These are phyloP conservation scores for Brachyptera risi DNA, from an alignment of 2,888 invertebrate genomes.

Conservation along the genomic window DNA sequence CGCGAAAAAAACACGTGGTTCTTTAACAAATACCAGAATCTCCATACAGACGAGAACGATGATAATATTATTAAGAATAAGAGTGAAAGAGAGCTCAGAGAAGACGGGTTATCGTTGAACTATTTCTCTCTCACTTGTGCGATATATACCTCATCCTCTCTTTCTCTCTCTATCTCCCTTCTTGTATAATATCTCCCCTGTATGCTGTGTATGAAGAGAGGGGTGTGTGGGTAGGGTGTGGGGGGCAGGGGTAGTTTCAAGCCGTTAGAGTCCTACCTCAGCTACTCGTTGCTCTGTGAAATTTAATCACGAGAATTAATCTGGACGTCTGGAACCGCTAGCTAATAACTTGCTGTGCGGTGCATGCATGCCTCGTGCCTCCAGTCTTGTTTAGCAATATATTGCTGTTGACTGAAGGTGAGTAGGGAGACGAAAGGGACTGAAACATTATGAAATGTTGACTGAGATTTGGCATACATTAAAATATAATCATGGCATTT, in stretches of 20 bases:
- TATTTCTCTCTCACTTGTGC: too few relatives aligned
- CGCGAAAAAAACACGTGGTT: slow-evolving; percentile 13
- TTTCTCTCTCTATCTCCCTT: background rate
- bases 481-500: background rate
- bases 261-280: slow-evolving; percentile 14
- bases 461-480: background rate
- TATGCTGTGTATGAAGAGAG: background rate
- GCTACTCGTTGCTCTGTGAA: slow-evolving; percentile 32
- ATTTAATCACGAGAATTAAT: slow-evolving; percentile 35
- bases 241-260: background rate
- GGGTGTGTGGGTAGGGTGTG: background rate
- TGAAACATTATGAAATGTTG: background rate
- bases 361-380: slow-evolving; percentile 12
- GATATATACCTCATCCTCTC: background rate
- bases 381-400: slow-evolving; percentile 33
- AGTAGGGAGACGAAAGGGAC: slow-evolving; percentile 10
- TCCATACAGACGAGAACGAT: slow-evolving; percentile 19
- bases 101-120: background rate
- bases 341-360: slow-evolving; percentile 31
- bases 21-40: slow-evolving; percentile 14
- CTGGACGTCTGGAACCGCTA: slow-evolving; percentile 34
- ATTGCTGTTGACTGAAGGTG: slow-evolving; percentile 34
- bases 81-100: background rate
- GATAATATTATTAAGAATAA: slow-evolving; percentile 4
- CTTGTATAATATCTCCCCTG: background rate